Evolutionary conservation across 2,888 invertebrate genomes (phyloP).

Genomic region (Aspidiotus destructor): DNA sequence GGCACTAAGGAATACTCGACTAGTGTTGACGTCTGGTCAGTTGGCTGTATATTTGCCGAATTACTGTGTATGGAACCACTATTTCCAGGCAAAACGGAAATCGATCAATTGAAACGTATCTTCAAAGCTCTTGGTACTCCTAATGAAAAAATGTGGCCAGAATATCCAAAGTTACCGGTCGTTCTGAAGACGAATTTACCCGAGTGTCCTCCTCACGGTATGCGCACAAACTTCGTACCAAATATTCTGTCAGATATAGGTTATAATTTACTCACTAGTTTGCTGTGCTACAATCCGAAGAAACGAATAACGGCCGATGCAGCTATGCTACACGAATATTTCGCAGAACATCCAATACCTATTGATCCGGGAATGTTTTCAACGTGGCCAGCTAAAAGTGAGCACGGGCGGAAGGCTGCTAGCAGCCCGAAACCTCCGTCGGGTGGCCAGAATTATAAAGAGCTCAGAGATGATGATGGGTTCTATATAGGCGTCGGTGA

Average conservation of each 20-base stretch:
- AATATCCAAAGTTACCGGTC: constrained; percentile 79
- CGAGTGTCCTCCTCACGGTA: constrained; percentile 76
- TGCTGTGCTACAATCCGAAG: constrained; percentile 85
- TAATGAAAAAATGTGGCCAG: constrained; percentile 91
- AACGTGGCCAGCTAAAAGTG: constrained; percentile 98
- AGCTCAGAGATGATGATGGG: constrained; percentile 60
- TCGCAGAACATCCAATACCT: constrained; percentile 73
- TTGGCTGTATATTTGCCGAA: constrained; percentile 95
- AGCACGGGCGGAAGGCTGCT: constrained; percentile 69
- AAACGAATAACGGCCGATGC: constrained; percentile 80
- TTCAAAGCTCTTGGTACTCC: constrained; percentile 95
- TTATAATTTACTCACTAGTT: constrained; percentile 54
- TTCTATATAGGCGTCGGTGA: constrained; percentile 55
- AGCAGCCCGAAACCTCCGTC: constrained; percentile 90
- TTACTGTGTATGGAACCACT: constrained; percentile 88
- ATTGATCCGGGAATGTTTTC: constrained; percentile 93
- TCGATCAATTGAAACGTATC: constrained; percentile 87
- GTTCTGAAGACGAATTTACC: constrained; percentile 89
- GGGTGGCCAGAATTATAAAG: constrained; percentile 86
- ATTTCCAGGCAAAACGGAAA: constrained; percentile 93
- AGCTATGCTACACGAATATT: constrained; percentile 76
- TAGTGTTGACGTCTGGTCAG: constrained; percentile 91
- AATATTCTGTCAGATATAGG: constrained; percentile 50
- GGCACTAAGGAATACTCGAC: constrained; percentile 85
- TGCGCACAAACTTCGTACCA: constrained; percentile 54